phyloP scores from a whole-genome alignment of 2,797 vertebrate genomes.

The Takifugu rubripes region DNA sequence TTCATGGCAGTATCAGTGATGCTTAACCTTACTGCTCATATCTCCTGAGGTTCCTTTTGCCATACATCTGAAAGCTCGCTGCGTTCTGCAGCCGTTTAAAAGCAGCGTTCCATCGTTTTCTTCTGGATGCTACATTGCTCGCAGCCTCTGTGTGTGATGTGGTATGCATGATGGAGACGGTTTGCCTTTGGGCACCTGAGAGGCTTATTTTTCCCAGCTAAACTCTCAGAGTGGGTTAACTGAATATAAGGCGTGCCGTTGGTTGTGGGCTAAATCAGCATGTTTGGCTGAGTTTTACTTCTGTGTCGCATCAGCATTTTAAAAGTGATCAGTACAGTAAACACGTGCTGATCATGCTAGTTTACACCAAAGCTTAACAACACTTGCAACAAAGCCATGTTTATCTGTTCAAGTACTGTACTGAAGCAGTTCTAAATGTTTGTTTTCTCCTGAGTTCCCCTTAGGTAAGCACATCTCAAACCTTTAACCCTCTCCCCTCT shows the following conservation, averaged over 20 bases:
- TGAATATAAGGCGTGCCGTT: slow-evolving; percentile 69
- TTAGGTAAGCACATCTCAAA: too few relatives aligned
- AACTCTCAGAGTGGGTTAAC: slow-evolving; percentile 51
- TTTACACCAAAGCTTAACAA: slow-evolving; percentile 7
- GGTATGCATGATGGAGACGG: slow-evolving; percentile 26
- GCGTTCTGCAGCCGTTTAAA: neutral
- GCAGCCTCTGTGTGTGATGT: slow-evolving; percentile 5
- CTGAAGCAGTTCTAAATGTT: too few relatives aligned
- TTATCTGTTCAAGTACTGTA: neutral
- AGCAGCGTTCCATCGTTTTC: slow-evolving; percentile 16
- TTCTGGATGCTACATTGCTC: slow-evolving; percentile 26
- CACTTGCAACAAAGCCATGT: slow-evolving; percentile 6
- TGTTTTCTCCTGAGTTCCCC: too few relatives aligned
- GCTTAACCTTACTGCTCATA: too few relatives aligned
- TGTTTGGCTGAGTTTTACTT: slow-evolving; percentile 53
- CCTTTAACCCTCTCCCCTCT: too few relatives aligned
- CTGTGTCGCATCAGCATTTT: slow-evolving; percentile 66
- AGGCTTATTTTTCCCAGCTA: slow-evolving; percentile 63
- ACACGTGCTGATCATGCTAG: slow-evolving; percentile 12
- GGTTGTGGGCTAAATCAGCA: slow-evolving; percentile 65
- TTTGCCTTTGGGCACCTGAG: slow-evolving; percentile 36
- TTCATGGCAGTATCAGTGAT: too few relatives aligned
- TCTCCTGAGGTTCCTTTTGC: neutral
- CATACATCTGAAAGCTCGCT: neutral
- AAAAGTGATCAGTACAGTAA: slow-evolving; percentile 15